Evolutionary conservation across 30 jellyfish, hydroid and myxozoan genomes (phyloP).

Genomic region (Pelagia noctiluca): DNA sequence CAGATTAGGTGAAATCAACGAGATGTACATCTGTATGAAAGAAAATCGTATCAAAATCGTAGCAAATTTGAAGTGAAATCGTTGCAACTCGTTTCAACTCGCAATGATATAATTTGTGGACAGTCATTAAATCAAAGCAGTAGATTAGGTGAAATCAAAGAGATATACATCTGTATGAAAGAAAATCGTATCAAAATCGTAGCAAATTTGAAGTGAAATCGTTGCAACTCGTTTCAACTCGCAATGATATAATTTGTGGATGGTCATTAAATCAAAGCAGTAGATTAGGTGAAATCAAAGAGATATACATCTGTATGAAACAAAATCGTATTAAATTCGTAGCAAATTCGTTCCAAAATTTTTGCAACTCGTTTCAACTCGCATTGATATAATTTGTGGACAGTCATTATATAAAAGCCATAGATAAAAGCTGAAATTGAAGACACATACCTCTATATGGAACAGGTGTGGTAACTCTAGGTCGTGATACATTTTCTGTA

Average conservation of each 20-base stretch:
- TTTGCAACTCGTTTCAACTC: too few relatives aligned
- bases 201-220: too few relatives aligned
- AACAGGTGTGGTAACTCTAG: conserved; percentile 88
- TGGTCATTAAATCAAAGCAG: not conserved
- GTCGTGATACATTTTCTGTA: conserved; percentile 95
- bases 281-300: not conserved
- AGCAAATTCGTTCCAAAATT: too few relatives aligned
- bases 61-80: too few relatives aligned
- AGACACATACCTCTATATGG: conserved; percentile 92
- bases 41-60: too few relatives aligned
- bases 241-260: not conserved
- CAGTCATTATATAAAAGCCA: not conserved
- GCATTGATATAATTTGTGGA: not conserved
- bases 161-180: conserved; percentile 91
- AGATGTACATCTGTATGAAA: conserved; percentile 91
- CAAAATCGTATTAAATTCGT: too few relatives aligned
- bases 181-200: too few relatives aligned
- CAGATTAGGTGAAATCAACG: not conserved
- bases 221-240: too few relatives aligned
- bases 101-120: not conserved
- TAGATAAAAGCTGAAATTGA: not conserved
- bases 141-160: not conserved
- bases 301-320: conserved; percentile 91
- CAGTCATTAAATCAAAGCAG: not conserved
- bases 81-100: too few relatives aligned